Evolutionary conservation across 2,797 vertebrate genomes (phyloP), one percentile per base, ranked within the genome.

Genomic region (Orestias chungarensis): DNA sequence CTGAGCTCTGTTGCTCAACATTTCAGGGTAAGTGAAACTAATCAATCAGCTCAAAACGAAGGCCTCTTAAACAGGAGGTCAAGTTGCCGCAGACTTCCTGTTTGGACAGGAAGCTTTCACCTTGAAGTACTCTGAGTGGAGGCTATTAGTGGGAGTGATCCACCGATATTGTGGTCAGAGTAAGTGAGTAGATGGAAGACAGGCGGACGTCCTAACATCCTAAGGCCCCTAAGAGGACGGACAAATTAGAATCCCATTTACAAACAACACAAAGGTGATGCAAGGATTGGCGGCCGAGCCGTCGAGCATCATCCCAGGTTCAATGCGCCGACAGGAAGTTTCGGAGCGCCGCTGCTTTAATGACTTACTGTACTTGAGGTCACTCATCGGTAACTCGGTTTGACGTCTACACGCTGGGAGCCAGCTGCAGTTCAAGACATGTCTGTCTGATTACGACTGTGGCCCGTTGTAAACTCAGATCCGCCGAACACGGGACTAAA

Each of bases 71-170:
- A 70, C 3, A 6, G 15, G 55, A 59, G 31, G 55, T 59, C 31
- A 11, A n/a, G 52, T 8, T 44, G 54, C 29, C 3, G 20, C 33
- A 2, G 40, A 42, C 57, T 55, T 66, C 73, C 81, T 68, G 27
- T 8, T 17, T 29, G 25, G 17, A 67, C 85, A 81, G 85, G 79
- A 89, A 91, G 77, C 71, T 83, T 86, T 86, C 89, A 87, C 82
- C 82, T 82, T 42, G 15, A 81, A 73, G 68, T 68, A 31, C 72
- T 82, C 52, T 82, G 57, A 86, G 82, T 80, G 82, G 78, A 71
- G 14, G 62, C 85, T 83, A 75, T 91, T 91, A 91, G 85, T 55
- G 82, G 67, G 87, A 91, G 86, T 82, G 88, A 91, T 87, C 81
- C 87, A 71, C 77, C 83, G 78, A 88, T 73, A 68, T 71, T 87